Evolutionary conservation across 2,113 vertebrate genomes (phyloP).

Genomic region (Mirounga angustirostris): DNA sequence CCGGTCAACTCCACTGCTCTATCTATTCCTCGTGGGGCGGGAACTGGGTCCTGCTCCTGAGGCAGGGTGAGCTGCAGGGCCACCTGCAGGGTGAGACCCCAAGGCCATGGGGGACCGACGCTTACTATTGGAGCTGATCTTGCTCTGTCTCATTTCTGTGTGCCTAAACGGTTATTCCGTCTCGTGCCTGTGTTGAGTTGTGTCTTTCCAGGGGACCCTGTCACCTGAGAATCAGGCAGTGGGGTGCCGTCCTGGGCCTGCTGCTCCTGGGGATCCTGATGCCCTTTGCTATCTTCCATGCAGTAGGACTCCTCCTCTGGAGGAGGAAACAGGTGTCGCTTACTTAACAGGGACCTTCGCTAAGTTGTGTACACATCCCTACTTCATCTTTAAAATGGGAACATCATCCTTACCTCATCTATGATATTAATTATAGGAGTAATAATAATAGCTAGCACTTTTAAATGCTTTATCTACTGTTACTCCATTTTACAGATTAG

Average conservation of each 20-base stretch:
- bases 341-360: not conserved
- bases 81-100: not conserved
- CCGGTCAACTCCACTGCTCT: not conserved
- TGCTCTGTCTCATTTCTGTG: not conserved
- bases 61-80: no score
- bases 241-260: rapidly evolving
- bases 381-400: not conserved
- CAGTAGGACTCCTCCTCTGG: not conserved
- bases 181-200: not conserved
- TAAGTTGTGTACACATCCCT: not conserved
- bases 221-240: not conserved
- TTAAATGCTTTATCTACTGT: not conserved
- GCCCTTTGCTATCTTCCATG: not conserved
- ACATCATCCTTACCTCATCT: not conserved
- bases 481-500: not conserved
- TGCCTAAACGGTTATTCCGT: rapidly evolving
- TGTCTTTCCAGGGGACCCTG: not conserved
- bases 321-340: not conserved
- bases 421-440: not conserved
- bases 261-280: not conserved
- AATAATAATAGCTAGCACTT: not conserved
- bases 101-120: rapidly evolving
- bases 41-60: not conserved
- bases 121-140: not conserved
- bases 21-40: not conserved